Conservation (phyloP, 2,113 vertebrate genomes). For the Taxidea taxus region DNA sequence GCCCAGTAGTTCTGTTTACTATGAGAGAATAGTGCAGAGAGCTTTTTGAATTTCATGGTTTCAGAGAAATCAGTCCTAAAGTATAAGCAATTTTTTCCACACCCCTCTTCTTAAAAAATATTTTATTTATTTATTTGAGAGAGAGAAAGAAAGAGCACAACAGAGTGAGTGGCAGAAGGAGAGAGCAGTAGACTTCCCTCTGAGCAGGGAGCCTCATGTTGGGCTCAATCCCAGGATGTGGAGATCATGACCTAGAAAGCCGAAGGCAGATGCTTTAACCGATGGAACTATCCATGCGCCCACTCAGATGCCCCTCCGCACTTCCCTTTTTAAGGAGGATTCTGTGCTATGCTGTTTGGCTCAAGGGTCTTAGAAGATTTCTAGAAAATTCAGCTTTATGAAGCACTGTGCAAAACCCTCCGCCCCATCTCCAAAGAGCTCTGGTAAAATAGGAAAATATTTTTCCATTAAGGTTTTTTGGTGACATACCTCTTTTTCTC, state of each 20-base stretch:
- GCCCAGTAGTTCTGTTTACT: neutral
- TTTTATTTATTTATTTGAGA: neutral
- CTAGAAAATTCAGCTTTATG: neutral
- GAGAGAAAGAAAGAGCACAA: no score
- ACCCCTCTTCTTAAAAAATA: neutral
- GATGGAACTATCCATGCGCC: neutral
- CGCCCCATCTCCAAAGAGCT: neutral
- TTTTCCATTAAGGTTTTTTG: neutral
- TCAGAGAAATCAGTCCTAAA: neutral
- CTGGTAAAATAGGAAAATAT: neutral
- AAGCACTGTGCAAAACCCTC: neutral
- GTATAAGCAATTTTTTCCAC: neutral
- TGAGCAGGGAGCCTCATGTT: neutral
- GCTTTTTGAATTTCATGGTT: neutral
- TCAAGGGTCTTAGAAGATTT: neutral
- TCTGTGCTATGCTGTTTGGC: neutral
- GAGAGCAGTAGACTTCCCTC: neutral
- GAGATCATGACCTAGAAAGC: neutral
- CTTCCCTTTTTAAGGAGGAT: neutral
- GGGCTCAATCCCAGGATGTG: neutral
- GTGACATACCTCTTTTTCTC: conserved; percentile 42
- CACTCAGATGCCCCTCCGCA: neutral
- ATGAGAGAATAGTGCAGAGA: neutral
- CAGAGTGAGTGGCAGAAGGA: neutral
- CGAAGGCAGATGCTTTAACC: neutral